phyloP scores from a whole-genome alignment of 2,797 vertebrate species.

The Sarcoramphus papa region DNA sequence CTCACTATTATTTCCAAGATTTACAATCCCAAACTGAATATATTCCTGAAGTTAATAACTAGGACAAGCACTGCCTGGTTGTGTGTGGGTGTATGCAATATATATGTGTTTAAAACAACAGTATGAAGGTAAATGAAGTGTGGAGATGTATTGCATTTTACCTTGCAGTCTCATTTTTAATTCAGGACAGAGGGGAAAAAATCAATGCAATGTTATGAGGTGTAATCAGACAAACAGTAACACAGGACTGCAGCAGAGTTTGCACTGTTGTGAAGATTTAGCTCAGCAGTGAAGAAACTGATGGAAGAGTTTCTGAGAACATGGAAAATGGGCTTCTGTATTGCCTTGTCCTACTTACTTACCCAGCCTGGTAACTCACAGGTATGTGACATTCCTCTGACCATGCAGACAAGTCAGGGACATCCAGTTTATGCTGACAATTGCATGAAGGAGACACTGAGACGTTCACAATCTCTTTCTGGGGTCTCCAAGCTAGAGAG shows the following conservation, averaged over 20 bases:
- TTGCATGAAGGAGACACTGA: background rate
- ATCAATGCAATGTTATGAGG: background rate
- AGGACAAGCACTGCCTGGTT: background rate
- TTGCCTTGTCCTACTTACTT: background rate
- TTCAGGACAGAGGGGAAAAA: background rate
- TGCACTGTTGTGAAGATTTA: background rate
- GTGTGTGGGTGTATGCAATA: background rate
- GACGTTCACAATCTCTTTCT: background rate
- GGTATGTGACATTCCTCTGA: background rate
- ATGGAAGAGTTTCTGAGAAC: background rate
- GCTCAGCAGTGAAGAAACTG: background rate
- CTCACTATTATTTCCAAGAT: conserved; percentile 1
- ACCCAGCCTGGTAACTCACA: background rate
- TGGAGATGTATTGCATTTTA: background rate
- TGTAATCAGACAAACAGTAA: background rate
- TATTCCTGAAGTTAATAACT: background rate
- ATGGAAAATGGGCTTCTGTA: background rate
- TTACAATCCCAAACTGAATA: background rate
- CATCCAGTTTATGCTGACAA: background rate
- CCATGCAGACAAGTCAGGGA: background rate
- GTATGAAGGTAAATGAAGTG: background rate
- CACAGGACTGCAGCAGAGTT: background rate
- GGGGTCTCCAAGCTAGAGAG: background rate
- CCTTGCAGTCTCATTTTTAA: background rate
- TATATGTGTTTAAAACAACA: background rate